Conservation (phyloP, 2,113 vertebrate genomes). For the Lutjanus erythropterus region DNA sequence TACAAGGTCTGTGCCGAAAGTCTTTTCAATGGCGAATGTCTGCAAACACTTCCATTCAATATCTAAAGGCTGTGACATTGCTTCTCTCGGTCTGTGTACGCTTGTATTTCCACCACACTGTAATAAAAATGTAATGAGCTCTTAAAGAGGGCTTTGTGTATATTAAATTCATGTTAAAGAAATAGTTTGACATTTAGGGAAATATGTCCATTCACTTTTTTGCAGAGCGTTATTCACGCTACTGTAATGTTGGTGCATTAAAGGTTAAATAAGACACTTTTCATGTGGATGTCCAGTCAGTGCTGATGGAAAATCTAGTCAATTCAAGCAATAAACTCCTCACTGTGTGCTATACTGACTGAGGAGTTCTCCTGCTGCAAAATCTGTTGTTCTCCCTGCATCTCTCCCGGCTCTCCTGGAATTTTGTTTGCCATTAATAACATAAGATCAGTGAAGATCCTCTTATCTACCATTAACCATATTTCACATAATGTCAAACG, state of each 20-base stretch:
- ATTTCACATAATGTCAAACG: neutral
- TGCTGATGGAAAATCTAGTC: no score
- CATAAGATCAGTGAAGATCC: neutral
- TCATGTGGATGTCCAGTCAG: no score
- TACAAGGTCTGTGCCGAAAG: constrained; percentile 37
- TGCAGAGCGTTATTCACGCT: neutral
- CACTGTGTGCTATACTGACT: no score
- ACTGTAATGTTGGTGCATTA: neutral
- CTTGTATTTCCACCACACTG: neutral
- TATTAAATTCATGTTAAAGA: neutral
- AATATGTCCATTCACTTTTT: neutral
- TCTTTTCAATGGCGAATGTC: constrained; percentile 40
- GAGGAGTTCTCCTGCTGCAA: no score
- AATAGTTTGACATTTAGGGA: neutral
- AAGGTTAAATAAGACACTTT: no score
- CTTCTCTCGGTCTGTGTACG: neutral
- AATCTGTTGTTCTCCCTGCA: no score
- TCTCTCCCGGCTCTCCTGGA: no score
- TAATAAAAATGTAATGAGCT: constrained; percentile 25
- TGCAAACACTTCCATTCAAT: constrained; percentile 46
- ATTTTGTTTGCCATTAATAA: no score
- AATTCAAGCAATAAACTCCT: no score
- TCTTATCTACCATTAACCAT: neutral
- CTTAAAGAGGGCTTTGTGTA: neutral
- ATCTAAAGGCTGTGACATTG: constrained; percentile 31